A percentile compares a stretch with the other conserved stretches of the same genome.
Conservation (phyloP, 2,888 invertebrate species). For the Ceraclea dissimilis region DNA sequence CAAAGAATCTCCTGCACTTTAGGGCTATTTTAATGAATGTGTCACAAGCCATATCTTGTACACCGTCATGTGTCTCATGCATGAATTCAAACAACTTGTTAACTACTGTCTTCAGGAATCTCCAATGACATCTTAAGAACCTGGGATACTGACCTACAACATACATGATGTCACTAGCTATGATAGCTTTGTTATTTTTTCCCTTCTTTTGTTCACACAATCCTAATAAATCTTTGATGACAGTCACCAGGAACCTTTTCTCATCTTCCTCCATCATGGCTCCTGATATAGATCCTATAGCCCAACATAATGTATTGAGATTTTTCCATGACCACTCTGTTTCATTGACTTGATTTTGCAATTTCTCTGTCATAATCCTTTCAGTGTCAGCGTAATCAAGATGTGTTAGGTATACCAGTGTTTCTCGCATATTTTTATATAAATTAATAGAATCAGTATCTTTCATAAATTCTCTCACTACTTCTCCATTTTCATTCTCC, state of each 20-base stretch:
- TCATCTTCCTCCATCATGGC: conserved; percentile 99
- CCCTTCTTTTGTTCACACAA: conserved; percentile 97
- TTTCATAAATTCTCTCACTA: conserved; percentile 99
- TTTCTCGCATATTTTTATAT: conserved; percentile 99
- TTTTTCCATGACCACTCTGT: conserved; percentile 99
- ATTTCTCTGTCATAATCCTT: conserved; percentile 96
- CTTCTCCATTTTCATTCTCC: conserved; percentile 99
- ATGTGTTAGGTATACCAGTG: conserved; percentile 96
- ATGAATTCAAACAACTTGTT: conserved; percentile 99
- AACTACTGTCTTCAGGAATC: conserved; percentile 98
- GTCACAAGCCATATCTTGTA: conserved; percentile 99
- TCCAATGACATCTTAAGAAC: conserved; percentile 99
- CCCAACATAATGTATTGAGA: conserved; percentile 98
- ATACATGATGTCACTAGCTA: conserved; percentile 99
- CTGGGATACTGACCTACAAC: conserved; percentile 99
- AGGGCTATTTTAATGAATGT: conserved; percentile 99
- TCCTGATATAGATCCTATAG: conserved; percentile 97
- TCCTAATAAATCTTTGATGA: conserved; percentile 95
- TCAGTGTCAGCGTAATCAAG: conserved; percentile 97
- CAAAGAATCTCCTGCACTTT: conserved; percentile 97
- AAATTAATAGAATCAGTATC: conserved; percentile 99
- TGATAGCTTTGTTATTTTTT: conserved; percentile 99
- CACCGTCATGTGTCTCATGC: conserved; percentile 99
- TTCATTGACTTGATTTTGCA: conserved; percentile 97
- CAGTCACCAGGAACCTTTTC: conserved; percentile 95